A percentile compares a stretch with the other conserved stretches of the same genome.
Evolutionary conservation across 2,797 vertebrate species (phyloP).

Genomic region (Enteromius afrohamiltoni): DNA sequence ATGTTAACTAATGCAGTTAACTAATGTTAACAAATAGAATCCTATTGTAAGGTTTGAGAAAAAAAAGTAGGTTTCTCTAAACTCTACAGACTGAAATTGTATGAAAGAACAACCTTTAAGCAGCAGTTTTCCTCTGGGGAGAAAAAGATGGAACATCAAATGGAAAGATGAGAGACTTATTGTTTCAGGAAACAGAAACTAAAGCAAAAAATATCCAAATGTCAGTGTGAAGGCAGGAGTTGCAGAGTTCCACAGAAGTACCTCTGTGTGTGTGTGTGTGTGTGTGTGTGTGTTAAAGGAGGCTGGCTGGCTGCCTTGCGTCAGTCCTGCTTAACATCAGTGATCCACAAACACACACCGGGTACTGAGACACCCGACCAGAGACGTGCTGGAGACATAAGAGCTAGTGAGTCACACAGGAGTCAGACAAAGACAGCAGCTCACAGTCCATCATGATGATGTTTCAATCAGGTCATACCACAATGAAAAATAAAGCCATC

Average conservation of each 20-base stretch:
- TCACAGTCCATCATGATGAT: constrained; percentile 11
- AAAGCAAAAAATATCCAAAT: constrained; percentile 13
- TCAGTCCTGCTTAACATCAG: constrained; percentile 61
- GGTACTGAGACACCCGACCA: constrained; percentile 22
- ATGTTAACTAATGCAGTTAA: neutral
- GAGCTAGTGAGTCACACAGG: constrained; percentile 32
- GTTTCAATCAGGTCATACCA: constrained; percentile 18
- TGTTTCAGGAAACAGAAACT: constrained; percentile 8
- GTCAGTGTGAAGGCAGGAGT: neutral
- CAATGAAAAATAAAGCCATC: neutral
- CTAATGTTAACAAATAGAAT: neutral
- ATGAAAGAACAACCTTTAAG: constrained; percentile 5
- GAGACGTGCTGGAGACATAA: constrained; percentile 33
- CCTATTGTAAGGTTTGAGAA: neutral
- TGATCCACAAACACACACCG: constrained; percentile 16
- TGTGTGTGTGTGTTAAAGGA: neutral
- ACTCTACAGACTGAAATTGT: neutral
- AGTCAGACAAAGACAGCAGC: constrained; percentile 27
- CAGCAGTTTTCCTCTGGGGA: neutral
- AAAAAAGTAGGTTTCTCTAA: neutral
- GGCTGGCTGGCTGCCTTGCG: constrained; percentile 50
- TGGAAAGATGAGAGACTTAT: neutral
- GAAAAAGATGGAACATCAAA: neutral
- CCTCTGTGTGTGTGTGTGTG: neutral
- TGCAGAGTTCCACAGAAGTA: constrained; percentile 18